Base-by-base conservation (phyloP, 64 coral and sea anemone species). In the Exaiptasia diaphana region DNA sequence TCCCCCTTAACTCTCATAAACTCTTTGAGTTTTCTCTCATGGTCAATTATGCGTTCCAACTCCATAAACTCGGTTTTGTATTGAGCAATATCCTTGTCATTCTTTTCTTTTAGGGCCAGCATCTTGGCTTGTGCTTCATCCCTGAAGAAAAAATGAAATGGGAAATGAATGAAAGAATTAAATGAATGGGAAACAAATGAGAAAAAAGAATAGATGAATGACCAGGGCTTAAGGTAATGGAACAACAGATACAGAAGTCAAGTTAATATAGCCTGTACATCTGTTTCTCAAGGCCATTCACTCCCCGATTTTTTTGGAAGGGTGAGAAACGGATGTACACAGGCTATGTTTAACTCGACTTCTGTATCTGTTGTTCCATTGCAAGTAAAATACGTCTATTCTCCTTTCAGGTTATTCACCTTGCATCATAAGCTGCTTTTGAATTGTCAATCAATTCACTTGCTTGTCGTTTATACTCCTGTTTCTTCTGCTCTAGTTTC, bases 91-190 rank as follows among this genome's bases (percentile, higher is more conserved):
- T 99, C 95, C 71, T 99, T 99, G 68, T 99, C 95, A 46, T 90
- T 88, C 77, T 99, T 99, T 57, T 99, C 95, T 85, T 99, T 99
- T 58, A 99, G 22, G 17, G 95, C 95, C 68, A 99, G 88, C 95
- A 99, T 99, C 53, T 99, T 99, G 24, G 90, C 90, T 64, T 99
- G 95, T 0, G 95, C 95, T 89, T 99, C 95, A 88, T 99, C 95
- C 28, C 95, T 99, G 49, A 25, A 29, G 29, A 27, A 75, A 50
- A 49, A 49, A 50, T 53, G 29, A 74, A 74, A 46, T 9, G 15
- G n/a, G 14, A 74, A 74, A 15, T 5, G 29, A 74, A 44, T 2
- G 29, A 14, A 53, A 30, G 32, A 32, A 75, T 20, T 5, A 50
- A 50, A 26, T 28, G 28, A 75, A 50, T 32, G 11, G 26, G 24